Percentiles rank a stretch among this genome's conserved stretches.
Conservation (phyloP, 2,113 vertebrate genomes). For the Ranitomeya variabilis region DNA sequence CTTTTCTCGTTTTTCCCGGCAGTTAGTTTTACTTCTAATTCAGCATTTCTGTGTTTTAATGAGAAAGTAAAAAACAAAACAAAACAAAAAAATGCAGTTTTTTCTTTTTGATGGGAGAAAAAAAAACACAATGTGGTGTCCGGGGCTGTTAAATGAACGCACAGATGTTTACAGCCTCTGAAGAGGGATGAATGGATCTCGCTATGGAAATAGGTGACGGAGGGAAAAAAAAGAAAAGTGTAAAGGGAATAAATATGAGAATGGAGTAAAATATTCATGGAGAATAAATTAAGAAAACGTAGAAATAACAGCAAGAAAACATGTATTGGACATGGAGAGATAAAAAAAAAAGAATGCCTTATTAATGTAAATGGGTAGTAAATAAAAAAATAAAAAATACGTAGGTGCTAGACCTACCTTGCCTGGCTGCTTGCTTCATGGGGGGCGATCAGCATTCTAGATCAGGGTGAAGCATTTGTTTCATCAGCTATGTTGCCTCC, state of each 20-base stretch:
- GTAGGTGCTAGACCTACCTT: too few relatives aligned
- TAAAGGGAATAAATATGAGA: not conserved
- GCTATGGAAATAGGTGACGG: not conserved
- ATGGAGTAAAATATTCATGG: not conserved
- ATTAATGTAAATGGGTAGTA: too few relatives aligned
- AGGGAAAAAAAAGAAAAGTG: not conserved
- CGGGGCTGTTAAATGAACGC: not conserved
- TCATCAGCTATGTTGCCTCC: too few relatives aligned
- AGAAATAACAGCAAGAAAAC: too few relatives aligned
- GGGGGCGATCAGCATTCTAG: too few relatives aligned
- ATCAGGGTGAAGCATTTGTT: too few relatives aligned
- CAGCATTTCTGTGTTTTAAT: constrained; percentile 4
- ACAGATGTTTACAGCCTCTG: not conserved
- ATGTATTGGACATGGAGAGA: too few relatives aligned
- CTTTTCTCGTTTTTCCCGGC: not conserved
- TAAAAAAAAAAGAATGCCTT: too few relatives aligned
- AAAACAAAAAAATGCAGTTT: not conserved
- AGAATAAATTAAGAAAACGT: not conserved
- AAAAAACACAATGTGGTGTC: not conserved
- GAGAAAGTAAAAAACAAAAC: not conserved
- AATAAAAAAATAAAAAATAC: too few relatives aligned
- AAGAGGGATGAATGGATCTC: not conserved
- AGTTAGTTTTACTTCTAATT: constrained; percentile 15
- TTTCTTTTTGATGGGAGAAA: not conserved
- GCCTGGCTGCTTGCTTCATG: too few relatives aligned